Conservation (phyloP, 2,113 vertebrate genomes). For the Lasiurus borealis region DNA sequence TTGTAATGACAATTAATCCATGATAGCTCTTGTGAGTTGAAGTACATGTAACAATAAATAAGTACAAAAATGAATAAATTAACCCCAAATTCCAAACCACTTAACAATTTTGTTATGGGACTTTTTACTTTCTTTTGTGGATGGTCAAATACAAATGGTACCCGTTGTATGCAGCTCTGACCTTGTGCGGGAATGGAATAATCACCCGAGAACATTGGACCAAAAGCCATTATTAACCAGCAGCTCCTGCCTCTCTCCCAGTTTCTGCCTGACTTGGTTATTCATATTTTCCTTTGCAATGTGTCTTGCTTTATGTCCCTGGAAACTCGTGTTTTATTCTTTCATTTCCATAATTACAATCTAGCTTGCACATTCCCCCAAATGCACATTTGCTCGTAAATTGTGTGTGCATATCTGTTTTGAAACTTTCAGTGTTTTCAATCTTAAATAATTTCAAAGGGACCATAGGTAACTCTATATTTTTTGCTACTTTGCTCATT, state of each 20-base stretch:
- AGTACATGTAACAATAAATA: slow-evolving; percentile 19
- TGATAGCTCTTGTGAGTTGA: neutral
- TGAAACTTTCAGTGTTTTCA: neutral
- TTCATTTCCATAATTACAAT: slow-evolving; percentile 77
- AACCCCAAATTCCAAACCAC: slow-evolving; percentile 38
- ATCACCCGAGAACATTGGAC: slow-evolving; percentile 28
- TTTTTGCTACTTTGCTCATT: neutral
- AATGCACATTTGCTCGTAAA: slow-evolving; percentile 59
- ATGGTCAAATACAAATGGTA: slow-evolving; percentile 43
- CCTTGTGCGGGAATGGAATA: slow-evolving; percentile 51
- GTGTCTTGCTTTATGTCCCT: slow-evolving; percentile 62
- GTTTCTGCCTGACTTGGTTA: slow-evolving; percentile 68
- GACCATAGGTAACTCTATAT: neutral
- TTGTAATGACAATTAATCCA: slow-evolving; percentile 55
- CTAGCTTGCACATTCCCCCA: slow-evolving; percentile 6
- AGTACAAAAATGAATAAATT: slow-evolving; percentile 47
- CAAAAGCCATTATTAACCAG: slow-evolving; percentile 63
- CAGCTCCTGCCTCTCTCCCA: slow-evolving; percentile 18
- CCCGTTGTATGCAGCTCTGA: slow-evolving; percentile 39
- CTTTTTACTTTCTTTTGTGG: slow-evolving; percentile 53
- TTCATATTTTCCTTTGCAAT: slow-evolving; percentile 68
- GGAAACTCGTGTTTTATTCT: slow-evolving; percentile 67
- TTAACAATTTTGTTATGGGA: slow-evolving; percentile 61
- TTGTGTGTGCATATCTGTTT: slow-evolving; percentile 34
- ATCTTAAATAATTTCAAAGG: slow-evolving; percentile 53